A percentile compares a stretch with the other conserved stretches of the same genome.
phyloP scores from a whole-genome alignment of 2,888 invertebrate genomes.

The Lithophane leautieri region DNA sequence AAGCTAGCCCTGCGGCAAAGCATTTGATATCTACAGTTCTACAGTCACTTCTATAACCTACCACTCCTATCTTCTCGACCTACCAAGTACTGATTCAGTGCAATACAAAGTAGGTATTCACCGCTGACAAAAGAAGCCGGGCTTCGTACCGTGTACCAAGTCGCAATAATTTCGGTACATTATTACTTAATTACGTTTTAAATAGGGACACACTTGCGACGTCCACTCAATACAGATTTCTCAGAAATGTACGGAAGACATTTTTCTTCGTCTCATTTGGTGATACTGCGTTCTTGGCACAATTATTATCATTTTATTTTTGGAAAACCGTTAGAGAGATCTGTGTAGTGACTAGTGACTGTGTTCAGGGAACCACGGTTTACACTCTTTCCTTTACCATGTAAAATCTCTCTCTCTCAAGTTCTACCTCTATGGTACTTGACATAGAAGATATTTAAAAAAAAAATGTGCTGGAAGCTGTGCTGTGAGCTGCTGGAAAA shows the following conservation, averaged over 20 bases:
- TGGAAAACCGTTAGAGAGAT: constrained; percentile 20
- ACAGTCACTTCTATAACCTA: constrained; percentile 14
- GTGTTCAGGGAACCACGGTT: neutral
- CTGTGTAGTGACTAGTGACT: neutral
- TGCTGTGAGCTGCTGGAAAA: too few relatives aligned
- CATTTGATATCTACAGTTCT: neutral
- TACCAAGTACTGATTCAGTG: constrained; percentile 27
- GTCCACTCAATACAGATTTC: constrained; percentile 47
- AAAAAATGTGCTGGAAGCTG: too few relatives aligned
- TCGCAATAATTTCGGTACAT: constrained; percentile 44
- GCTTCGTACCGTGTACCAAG: constrained; percentile 1
- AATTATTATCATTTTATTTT: constrained; percentile 40
- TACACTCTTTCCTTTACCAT: neutral
- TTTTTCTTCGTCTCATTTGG: constrained; percentile 48
- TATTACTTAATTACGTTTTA: constrained; percentile 68
- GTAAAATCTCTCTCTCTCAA: too few relatives aligned
- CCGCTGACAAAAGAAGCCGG: constrained; percentile 22
- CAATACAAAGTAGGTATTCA: constrained; percentile 10
- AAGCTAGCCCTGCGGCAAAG: neutral
- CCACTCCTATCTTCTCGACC: constrained; percentile 23
- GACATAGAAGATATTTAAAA: too few relatives aligned
- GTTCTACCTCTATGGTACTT: too few relatives aligned
- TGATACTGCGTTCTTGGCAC: constrained; percentile 31
- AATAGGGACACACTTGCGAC: constrained; percentile 46
- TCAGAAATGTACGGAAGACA: constrained; percentile 44